Conservation (phyloP, 2,113 vertebrate genomes). For the Psittacus erithacus region DNA sequence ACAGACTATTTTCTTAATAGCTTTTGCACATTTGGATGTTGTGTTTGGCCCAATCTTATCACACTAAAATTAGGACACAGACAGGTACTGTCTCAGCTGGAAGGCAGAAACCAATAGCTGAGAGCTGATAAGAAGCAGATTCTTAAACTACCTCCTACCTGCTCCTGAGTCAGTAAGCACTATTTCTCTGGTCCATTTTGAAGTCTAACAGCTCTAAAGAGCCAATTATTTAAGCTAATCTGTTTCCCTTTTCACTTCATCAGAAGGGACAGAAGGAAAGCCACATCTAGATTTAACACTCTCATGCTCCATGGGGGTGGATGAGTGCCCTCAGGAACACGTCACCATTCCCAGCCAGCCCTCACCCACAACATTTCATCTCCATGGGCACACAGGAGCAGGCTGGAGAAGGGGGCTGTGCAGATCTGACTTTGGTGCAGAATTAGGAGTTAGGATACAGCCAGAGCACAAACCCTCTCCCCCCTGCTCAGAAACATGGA, state of each 20-base stretch:
- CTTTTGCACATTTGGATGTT: not conserved
- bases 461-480: rapidly evolving
- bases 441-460: not conserved
- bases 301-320: rapidly evolving
- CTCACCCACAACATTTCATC: not conserved
- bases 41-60: not conserved
- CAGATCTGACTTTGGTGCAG: not conserved
- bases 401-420: not conserved
- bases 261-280: not conserved
- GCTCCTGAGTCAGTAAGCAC: not conserved
- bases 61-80: not conserved
- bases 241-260: not conserved
- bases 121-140: not conserved
- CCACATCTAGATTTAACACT: not conserved
- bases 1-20: not conserved
- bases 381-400: not conserved
- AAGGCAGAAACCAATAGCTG: not conserved
- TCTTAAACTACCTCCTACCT: not conserved
- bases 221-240: not conserved
- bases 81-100: not conserved
- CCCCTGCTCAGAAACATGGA: not conserved
- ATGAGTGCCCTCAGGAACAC: rapidly evolving
- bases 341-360: not conserved
- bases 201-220: not conserved
- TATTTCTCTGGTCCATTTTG: not conserved